Conservation (phyloP, 2,888 invertebrate genomes). For the Koerneria pararmatus region DNA sequence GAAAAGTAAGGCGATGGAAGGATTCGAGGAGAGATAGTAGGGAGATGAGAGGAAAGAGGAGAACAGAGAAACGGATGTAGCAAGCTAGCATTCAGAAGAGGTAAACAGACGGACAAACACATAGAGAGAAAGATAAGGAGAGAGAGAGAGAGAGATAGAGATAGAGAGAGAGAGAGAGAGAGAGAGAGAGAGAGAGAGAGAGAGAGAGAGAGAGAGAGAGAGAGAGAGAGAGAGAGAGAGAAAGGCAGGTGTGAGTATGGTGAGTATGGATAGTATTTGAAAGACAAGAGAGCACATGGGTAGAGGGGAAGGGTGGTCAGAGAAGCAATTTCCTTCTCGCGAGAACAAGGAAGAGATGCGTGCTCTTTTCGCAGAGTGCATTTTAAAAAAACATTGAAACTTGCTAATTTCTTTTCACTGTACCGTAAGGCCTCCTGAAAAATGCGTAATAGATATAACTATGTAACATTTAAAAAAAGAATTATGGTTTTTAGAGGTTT, state of each 20-base stretch:
- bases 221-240: background rate
- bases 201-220: background rate
- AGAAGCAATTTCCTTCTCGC: no score
- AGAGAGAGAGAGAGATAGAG: background rate
- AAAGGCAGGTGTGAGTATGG: background rate
- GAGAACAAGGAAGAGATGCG: background rate
- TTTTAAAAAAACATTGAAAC: no score
- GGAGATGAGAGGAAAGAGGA: background rate
- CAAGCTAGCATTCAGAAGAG: background rate
- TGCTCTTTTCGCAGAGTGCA: no score
- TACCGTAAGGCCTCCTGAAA: no score
- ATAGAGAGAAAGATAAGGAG: background rate
- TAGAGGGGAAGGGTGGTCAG: background rate
- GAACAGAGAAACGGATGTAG: background rate
- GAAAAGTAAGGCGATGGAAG: background rate
- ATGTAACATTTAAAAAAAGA: no score
- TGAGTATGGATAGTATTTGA: background rate
- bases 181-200: no score
- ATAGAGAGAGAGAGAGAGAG: conserved; percentile 5
- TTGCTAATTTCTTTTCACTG: no score
- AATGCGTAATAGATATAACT: no score
- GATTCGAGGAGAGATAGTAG: background rate
- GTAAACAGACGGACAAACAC: background rate
- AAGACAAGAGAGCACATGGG: background rate
- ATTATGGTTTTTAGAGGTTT: no score